Conservation (phyloP, 2,888 invertebrate species). For the Amorpha juglandis region DNA sequence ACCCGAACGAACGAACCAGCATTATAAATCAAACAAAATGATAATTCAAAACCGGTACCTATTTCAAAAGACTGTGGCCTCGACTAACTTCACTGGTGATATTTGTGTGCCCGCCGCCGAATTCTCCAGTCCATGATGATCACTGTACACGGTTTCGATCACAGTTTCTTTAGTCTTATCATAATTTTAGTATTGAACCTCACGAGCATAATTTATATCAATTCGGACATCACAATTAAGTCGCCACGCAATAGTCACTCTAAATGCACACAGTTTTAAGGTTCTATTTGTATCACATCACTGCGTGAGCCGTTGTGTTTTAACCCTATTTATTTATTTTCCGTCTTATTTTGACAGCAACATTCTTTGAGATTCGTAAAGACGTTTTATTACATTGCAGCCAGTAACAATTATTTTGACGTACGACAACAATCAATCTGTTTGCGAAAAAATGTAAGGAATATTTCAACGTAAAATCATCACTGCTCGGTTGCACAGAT, state of each 20-base stretch:
- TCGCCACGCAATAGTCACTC: slow-evolving; percentile 57
- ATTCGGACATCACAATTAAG: slow-evolving; percentile 54
- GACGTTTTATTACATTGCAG: slow-evolving; percentile 27
- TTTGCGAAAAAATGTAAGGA: slow-evolving; percentile 30
- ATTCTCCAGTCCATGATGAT: slow-evolving; percentile 74
- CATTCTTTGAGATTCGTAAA: slow-evolving; percentile 50
- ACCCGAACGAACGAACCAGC: slow-evolving; percentile 55
- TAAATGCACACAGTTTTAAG: slow-evolving; percentile 53
- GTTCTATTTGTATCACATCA: slow-evolving; percentile 59
- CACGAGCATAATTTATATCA: slow-evolving; percentile 61
- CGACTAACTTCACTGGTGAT: slow-evolving; percentile 73
- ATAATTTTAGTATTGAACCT: slow-evolving; percentile 56
- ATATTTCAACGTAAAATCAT: slow-evolving; percentile 56
- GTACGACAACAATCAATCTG: slow-evolving; percentile 1
- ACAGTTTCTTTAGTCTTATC: slow-evolving; percentile 52
- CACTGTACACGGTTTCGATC: slow-evolving; percentile 47
- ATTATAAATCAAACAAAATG: slow-evolving; percentile 81
- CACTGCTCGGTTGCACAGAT: slow-evolving; percentile 59
- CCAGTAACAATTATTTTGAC: slow-evolving; percentile 4
- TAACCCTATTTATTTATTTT: slow-evolving; percentile 82
- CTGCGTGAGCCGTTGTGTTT: slow-evolving; percentile 61
- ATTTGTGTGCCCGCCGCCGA: slow-evolving; percentile 61
- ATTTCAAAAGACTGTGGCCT: slow-evolving; percentile 78
- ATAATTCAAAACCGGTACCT: slow-evolving; percentile 83
- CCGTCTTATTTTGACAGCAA: slow-evolving; percentile 74